phyloP scores from a whole-genome alignment of 2,888 invertebrate species.

The Abrostola triplasia region DNA sequence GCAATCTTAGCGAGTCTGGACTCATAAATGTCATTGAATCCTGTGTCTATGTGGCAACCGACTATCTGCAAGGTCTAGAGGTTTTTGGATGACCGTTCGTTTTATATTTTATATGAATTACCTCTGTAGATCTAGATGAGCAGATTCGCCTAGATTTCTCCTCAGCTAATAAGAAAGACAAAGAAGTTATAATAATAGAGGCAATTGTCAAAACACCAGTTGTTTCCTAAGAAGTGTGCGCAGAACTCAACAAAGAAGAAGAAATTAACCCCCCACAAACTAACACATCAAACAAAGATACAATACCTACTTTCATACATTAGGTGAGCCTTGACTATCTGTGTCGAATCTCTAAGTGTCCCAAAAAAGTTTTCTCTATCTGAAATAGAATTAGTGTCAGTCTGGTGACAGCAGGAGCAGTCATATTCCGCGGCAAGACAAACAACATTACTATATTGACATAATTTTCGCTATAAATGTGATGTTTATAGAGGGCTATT shows the following conservation, averaged over 20 bases:
- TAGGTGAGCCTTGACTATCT: constrained; percentile 1
- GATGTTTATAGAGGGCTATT: background rate
- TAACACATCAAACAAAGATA: constrained; percentile 27
- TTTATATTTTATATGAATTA: no score
- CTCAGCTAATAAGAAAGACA: no score
- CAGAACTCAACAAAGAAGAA: background rate
- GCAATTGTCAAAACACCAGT: background rate
- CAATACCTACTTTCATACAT: constrained; percentile 17
- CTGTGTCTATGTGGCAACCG: background rate
- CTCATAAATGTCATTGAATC: background rate
- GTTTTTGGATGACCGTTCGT: no score
- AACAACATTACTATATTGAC: constrained; percentile 1
- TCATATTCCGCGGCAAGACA: background rate
- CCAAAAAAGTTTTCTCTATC: constrained; percentile 28
- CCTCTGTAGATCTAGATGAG: no score
- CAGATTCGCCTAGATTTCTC: no score
- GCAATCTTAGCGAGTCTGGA: background rate
- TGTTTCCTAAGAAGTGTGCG: background rate
- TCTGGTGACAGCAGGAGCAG: background rate
- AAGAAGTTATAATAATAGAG: background rate
- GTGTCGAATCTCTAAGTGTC: constrained; percentile 23
- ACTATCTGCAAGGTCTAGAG: no score
- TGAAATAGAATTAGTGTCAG: constrained; percentile 33
- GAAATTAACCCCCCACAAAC: background rate
- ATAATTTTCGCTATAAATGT: background rate